Evolutionary conservation across 1,140 invertebrate genomes (phyloP), one percentile per base, ranked within the genome.

Genomic region (Ceratina japonica): DNA sequence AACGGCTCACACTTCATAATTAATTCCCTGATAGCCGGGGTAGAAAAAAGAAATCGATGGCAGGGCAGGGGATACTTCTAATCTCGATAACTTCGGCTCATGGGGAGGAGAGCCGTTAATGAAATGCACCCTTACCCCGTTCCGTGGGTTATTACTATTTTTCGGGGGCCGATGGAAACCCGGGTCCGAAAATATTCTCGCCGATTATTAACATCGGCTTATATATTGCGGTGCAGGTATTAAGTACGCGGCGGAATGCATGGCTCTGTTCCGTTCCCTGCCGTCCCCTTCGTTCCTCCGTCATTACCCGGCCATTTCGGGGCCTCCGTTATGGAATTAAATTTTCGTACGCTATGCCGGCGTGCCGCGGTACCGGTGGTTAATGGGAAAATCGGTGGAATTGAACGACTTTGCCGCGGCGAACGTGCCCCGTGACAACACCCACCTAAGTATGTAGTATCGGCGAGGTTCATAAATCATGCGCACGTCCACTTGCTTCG

Each of bases 111-210:
- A 51, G 44, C 13, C 7, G 52, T 65, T 86, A 86, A 86, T 86
- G 80, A 86, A 86, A 86, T 86, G 84, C 83, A 86, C 84, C 85
- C 85, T 78, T 75, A 75, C 70, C 63, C 80, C 58, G 59, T 78
- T 59, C 62, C 2, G 12, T 49, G 72, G 69, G 54, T 58, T 75
- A 73, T 66, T 71, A 70, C 80, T 80, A 82, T 86, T 86, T 83
- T 82, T 85, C 69, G 16, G 22, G 22, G 22, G n/a, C 56, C 58
- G 75, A n/a, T 16, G 69, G 27, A 52, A 75, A 75, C 51, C 61
- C 27, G 20, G 20, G 51, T 44, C 62, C 54, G 44, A 76, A 78
- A 85, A 80, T 76, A 82, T 69, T 80, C 73, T 63, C 24, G 16
- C 13, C 77, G 52, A 78, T 83, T 85, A 85, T 83, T 83, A 80